Evolutionary conservation across 2,888 invertebrate species (phyloP).

Genomic region (Hypercompe scribonia): DNA sequence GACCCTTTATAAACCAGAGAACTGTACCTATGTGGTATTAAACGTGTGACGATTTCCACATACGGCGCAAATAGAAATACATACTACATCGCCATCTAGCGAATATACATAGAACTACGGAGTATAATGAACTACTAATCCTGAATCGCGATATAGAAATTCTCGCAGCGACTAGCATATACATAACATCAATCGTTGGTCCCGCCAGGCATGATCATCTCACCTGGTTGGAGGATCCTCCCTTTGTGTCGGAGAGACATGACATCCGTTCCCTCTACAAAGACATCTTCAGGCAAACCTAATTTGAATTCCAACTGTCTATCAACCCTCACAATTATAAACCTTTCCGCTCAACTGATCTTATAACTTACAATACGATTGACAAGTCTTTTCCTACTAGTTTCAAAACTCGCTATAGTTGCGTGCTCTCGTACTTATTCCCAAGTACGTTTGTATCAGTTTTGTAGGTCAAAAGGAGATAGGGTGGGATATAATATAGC

Average conservation of each 20-base stretch:
- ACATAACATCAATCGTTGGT: no score
- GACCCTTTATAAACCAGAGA: background rate
- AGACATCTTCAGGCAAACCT: background rate
- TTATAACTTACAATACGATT: background rate
- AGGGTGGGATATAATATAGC: constrained; percentile 5
- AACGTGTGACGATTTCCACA: no score
- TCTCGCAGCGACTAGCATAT: no score
- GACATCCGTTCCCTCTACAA: no score
- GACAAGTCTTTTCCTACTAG: background rate
- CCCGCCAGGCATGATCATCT: no score
- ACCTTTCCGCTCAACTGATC: background rate
- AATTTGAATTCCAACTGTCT: background rate
- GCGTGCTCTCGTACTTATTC: background rate
- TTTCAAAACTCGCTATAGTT: background rate
- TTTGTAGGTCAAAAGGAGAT: constrained; percentile 38
- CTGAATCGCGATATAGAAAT: no score
- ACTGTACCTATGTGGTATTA: background rate
- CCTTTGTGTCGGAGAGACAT: no score
- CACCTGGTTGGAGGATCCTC: no score
- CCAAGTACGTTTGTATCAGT: constrained; percentile 24
- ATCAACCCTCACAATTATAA: background rate
- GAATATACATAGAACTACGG: no score
- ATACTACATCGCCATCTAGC: no score
- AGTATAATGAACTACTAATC: no score
- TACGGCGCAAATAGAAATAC: no score